These are phyloP conservation scores for Garrulus glandarius DNA, from an alignment of 2,797 vertebrate genomes.

Conservation along the genomic window DNA sequence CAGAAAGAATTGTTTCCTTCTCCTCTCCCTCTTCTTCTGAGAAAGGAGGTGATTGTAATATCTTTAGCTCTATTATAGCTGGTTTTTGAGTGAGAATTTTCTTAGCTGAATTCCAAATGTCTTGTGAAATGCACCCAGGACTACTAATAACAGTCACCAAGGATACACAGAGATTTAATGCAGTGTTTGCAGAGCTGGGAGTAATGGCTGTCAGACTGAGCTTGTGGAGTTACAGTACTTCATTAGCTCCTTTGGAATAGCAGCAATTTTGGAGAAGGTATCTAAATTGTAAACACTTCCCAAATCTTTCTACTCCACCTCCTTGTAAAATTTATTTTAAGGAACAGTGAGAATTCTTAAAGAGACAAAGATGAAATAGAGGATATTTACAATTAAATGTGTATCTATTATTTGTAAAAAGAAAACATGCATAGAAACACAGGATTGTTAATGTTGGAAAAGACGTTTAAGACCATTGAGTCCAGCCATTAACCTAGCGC, in stretches of 20 bases:
- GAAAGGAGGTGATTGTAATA: background rate
- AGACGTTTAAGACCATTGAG: background rate
- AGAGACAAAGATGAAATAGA: background rate
- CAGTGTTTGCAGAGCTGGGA: slow-evolving; percentile 27
- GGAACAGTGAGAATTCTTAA: background rate
- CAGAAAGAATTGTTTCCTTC: background rate
- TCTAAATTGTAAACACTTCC: background rate
- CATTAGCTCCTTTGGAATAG: slow-evolving; percentile 26
- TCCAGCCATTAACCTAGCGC: background rate
- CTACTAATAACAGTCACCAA: slow-evolving; percentile 63
- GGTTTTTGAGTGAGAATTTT: slow-evolving; percentile 23
- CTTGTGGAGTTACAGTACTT: slow-evolving; percentile 13
- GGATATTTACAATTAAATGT: background rate
- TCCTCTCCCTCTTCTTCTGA: background rate
- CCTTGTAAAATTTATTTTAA: background rate
- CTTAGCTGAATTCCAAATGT: slow-evolving; percentile 49
- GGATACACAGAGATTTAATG: slow-evolving; percentile 55
- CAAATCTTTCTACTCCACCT: background rate
- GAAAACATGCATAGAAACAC: background rate
- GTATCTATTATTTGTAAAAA: background rate
- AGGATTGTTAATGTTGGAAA: background rate
- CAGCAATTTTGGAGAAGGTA: background rate
- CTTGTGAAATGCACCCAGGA: slow-evolving; percentile 41
- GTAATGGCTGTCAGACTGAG: slow-evolving; percentile 48
- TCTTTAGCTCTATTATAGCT: background rate